Percentiles rank a stretch among this genome's conserved stretches.
These are phyloP conservation scores for Ceraclea dissimilis DNA, from an alignment of 2,888 invertebrate genomes.

Conservation along the genomic window DNA sequence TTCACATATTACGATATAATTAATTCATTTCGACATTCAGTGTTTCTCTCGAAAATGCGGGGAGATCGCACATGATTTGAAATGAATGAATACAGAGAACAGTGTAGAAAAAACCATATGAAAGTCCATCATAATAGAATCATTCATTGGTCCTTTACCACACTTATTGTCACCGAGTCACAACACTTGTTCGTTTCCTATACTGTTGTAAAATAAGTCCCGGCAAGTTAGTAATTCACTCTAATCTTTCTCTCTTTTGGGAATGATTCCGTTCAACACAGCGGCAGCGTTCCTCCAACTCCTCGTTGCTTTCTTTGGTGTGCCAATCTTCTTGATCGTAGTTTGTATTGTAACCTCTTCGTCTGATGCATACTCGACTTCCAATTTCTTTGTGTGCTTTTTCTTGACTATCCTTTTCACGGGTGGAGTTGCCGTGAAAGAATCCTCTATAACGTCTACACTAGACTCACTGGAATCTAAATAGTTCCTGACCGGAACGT, in stretches of 20 bases:
- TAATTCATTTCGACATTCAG: too few relatives aligned
- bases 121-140: too few relatives aligned
- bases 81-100: too few relatives aligned
- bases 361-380: constrained; percentile 30
- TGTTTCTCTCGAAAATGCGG: too few relatives aligned
- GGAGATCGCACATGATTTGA: too few relatives aligned
- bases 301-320: constrained; percentile 33
- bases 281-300: constrained; percentile 40
- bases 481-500: constrained; percentile 9
- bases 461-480: constrained; percentile 32
- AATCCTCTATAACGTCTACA: constrained; percentile 44
- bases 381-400: constrained; percentile 36
- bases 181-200: too few relatives aligned
- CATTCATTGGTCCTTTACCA: too few relatives aligned
- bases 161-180: too few relatives aligned
- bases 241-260: constrained; percentile 1
- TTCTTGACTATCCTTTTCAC: constrained; percentile 28
- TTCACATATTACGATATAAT: too few relatives aligned
- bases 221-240: too few relatives aligned
- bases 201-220: too few relatives aligned
- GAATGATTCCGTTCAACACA: constrained; percentile 31
- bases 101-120: too few relatives aligned
- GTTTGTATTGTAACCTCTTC: constrained; percentile 36
- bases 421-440: constrained; percentile 34
- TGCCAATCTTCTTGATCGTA: constrained; percentile 37